Conservation (phyloP, 2,888 invertebrate genomes). For the Oxystoma pomonae region DNA sequence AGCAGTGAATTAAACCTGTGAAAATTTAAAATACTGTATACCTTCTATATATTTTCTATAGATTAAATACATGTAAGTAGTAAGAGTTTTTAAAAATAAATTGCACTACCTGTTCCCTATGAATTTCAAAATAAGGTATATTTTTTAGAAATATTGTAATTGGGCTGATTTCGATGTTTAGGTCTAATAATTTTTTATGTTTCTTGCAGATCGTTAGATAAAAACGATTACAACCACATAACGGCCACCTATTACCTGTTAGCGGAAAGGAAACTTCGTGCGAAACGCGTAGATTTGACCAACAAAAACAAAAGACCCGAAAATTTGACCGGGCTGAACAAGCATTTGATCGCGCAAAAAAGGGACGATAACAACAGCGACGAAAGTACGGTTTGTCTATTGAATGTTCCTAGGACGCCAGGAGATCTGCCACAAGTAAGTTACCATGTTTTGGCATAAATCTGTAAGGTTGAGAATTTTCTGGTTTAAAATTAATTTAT, state of each 20-base stretch:
- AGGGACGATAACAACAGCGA: conserved; percentile 36
- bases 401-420: conserved; percentile 63
- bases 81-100: no score
- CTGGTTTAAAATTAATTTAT: background rate
- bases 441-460: no score
- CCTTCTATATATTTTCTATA: no score
- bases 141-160: no score
- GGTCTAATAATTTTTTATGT: no score
- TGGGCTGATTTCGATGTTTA: no score
- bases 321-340: conserved; percentile 39
- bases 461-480: background rate
- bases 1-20: no score
- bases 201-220: conserved; percentile 80
- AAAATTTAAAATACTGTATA: no score
- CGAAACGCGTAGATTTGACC: conserved; percentile 65
- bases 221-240: conserved; percentile 96
- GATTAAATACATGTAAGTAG: no score
- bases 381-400: conserved; percentile 43
- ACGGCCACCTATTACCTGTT: conserved; percentile 97
- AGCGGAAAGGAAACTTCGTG: conserved; percentile 86
- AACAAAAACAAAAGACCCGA: conserved; percentile 46
- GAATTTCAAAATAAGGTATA: no score
- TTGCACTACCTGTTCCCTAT: no score
- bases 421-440: conserved; percentile 64
- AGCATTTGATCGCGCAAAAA: conserved; percentile 26